A percentile compares a stretch with the other conserved stretches of the same genome.
These are phyloP conservation scores for Darevskia nairensis DNA, from an alignment of 2,797 vertebrate genomes.

Conservation along the genomic window DNA sequence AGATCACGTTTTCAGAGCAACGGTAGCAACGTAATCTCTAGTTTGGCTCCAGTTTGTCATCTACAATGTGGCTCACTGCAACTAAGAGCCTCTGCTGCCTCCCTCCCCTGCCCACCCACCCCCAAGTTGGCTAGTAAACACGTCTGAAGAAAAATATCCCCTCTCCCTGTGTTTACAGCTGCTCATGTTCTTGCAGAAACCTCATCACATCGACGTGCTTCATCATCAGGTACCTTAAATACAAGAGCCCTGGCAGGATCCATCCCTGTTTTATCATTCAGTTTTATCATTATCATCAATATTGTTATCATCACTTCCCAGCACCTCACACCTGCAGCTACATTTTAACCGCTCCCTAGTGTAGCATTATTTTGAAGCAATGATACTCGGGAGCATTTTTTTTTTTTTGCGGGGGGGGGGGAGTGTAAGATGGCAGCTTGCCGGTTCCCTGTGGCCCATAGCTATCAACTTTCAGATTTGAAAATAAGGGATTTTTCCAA, in stretches of 20 bases:
- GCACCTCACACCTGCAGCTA: neutral
- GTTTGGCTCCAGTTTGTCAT: neutral
- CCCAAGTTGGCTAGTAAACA: neutral
- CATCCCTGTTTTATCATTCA: neutral
- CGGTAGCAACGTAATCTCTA: constrained; percentile 5
- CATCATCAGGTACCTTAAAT: neutral
- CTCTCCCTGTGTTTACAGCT: neutral
- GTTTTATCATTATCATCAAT: no score
- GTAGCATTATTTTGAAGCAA: neutral
- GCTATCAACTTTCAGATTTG: no score
- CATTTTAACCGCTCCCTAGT: neutral
- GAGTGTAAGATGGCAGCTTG: neutral
- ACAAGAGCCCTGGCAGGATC: no score
- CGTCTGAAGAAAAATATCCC: neutral
- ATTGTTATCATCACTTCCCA: no score
- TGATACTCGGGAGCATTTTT: no score
- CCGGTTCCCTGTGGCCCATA: no score
- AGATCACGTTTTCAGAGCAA: neutral
- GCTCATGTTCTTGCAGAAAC: neutral
- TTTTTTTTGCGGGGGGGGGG: no score
- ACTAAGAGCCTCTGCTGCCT: neutral
- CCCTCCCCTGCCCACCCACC: no score
- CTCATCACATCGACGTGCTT: neutral
- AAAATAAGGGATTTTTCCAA: no score
- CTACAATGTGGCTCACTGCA: neutral